Evolutionary conservation across 92 coral and sea anemone genomes (phyloP).

Genomic region (Parazoanthus swiftii): DNA sequence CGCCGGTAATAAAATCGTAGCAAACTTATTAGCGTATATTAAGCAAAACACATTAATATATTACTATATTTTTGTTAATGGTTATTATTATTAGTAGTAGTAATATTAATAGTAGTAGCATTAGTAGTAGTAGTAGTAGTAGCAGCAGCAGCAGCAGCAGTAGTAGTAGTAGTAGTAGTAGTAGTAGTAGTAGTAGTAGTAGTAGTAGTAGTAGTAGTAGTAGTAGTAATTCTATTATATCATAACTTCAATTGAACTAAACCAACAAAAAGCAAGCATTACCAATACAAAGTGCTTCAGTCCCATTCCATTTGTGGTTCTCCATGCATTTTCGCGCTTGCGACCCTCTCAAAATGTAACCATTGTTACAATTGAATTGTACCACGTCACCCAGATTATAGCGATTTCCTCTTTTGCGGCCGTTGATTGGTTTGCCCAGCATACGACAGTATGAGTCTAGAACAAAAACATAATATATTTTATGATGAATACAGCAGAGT

Average conservation of each 20-base stretch:
- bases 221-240: too few species aligned
- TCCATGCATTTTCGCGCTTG: conserved; percentile 59
- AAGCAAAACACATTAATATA: too few species aligned
- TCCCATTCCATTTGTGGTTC: conserved; percentile 81
- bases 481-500: neutral
- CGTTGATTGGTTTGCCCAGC: conserved; percentile 82
- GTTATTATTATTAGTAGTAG: too few species aligned
- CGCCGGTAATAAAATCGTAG: too few species aligned
- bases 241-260: neutral
- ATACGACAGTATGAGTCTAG: conserved; percentile 70
- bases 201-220: too few species aligned
- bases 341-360: conserved; percentile 82
- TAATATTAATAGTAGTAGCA: too few species aligned
- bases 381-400: conserved; percentile 73
- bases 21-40: too few species aligned
- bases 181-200: too few species aligned
- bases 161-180: too few species aligned
- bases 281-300: conserved; percentile 83
- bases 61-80: too few species aligned
- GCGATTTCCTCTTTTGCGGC: conserved; percentile 60
- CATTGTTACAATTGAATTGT: conserved; percentile 60
- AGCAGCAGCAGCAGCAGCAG: too few species aligned
- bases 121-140: too few species aligned
- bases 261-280: neutral
- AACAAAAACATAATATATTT: neutral